phyloP scores from a whole-genome alignment of 2,888 invertebrate genomes.

The Caenorhabditis sp. region DNA sequence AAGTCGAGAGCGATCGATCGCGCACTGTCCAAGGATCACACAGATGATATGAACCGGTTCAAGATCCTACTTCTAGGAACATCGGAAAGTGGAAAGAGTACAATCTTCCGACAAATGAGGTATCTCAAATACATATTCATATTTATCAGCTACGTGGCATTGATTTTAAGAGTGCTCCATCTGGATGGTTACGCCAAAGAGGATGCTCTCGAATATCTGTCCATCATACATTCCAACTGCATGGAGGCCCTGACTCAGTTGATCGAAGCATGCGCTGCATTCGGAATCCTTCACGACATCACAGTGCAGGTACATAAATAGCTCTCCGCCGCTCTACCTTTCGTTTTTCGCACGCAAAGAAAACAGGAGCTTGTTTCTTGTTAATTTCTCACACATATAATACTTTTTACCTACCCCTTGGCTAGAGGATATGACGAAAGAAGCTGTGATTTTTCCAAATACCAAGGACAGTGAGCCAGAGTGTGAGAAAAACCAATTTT shows the following conservation, averaged over 20 bases:
- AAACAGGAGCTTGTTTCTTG: neutral
- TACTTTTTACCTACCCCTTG: neutral
- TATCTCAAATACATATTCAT: slow-evolving; percentile 8
- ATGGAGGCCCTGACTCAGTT: slow-evolving; percentile 70
- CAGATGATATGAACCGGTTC: slow-evolving; percentile 66
- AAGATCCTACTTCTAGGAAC: slow-evolving; percentile 74
- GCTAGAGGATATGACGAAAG: neutral
- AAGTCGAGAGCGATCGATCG: slow-evolving; percentile 73
- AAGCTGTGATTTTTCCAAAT: neutral
- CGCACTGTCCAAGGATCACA: slow-evolving; percentile 69
- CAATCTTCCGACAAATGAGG: slow-evolving; percentile 77
- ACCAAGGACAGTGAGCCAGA: too few species aligned
- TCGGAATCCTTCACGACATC: slow-evolving; percentile 66
- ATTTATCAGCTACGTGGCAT: neutral
- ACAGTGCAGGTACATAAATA: slow-evolving; percentile 59
- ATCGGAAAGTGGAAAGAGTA: slow-evolving; percentile 74
- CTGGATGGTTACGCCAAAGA: slow-evolving; percentile 73
- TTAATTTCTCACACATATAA: neutral
- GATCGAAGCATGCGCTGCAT: slow-evolving; percentile 61
- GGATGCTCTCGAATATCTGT: slow-evolving; percentile 65
- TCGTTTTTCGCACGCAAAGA: too few species aligned
- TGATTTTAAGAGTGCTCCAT: slow-evolving; percentile 74
- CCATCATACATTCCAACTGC: slow-evolving; percentile 70
- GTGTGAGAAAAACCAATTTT: slow-evolving; percentile 17
- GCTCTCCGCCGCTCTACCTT: too few species aligned